Percentiles rank a stretch among this genome's conserved stretches.
phyloP scores from a whole-genome alignment of 23 tunicate species.

The Aplidium turbinatum region DNA sequence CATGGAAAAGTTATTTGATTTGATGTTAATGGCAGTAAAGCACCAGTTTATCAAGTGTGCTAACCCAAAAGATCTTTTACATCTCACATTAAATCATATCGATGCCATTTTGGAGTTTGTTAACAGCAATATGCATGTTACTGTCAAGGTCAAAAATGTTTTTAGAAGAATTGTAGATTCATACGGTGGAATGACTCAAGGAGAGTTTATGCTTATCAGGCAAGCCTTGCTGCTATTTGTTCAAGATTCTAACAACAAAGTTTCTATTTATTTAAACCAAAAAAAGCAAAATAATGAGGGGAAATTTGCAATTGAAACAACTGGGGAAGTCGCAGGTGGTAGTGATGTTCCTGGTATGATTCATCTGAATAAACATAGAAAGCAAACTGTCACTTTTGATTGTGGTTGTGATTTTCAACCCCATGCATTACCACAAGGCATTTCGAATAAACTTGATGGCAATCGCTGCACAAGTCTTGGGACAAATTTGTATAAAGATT shows the following conservation, averaged over 20 bases:
- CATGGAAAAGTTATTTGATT: conserved; percentile 84
- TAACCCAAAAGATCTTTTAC: conserved; percentile 45
- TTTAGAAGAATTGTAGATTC: conserved; percentile 36
- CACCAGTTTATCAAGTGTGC: conserved; percentile 51
- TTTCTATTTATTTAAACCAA: conserved; percentile 57
- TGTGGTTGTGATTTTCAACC: conserved; percentile 36
- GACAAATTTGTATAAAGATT: conserved; percentile 45
- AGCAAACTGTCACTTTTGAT: conserved; percentile 11
- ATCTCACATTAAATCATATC: conserved; percentile 69
- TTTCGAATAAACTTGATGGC: conserved; percentile 56
- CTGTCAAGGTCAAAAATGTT: conserved; percentile 15
- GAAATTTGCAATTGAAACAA: conserved; percentile 42
- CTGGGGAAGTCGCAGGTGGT: conserved; percentile 55
- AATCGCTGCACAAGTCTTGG: conserved; percentile 63
- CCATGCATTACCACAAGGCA: background rate
- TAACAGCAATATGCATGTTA: conserved; percentile 7
- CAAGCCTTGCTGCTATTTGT: conserved; percentile 66
- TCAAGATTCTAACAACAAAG: conserved; percentile 71
- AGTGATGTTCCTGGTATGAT: conserved; percentile 76
- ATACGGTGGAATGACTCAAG: conserved; percentile 33
- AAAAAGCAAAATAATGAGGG: conserved; percentile 76
- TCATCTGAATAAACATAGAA: background rate
- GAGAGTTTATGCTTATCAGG: conserved; percentile 50
- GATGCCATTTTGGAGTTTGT: conserved; percentile 63
- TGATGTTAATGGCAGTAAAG: conserved; percentile 93